These are phyloP conservation scores for Thamnaconus septentrionalis DNA, from an alignment of 2,113 vertebrate genomes.

Conservation along the genomic window DNA sequence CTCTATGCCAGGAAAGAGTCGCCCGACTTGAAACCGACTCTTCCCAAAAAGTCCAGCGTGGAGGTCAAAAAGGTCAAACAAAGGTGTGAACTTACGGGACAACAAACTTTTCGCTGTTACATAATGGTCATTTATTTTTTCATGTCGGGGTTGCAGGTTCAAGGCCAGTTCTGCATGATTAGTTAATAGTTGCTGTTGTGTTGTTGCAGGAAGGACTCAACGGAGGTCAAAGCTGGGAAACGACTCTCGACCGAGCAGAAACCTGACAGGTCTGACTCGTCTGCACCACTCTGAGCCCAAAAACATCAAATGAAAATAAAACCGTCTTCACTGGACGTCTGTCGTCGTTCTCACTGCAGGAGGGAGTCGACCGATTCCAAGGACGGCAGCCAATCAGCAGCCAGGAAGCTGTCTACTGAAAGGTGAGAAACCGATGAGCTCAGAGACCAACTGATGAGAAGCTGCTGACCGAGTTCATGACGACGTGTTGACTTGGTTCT, in stretches of 20 bases:
- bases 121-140: too few relatives aligned
- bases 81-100: slow-evolving; percentile 58
- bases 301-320: not conserved
- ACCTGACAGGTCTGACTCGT: too few relatives aligned
- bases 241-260: too few relatives aligned
- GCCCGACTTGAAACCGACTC: slow-evolving; percentile 56
- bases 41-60: slow-evolving; percentile 54
- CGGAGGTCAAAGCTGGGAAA: too few relatives aligned
- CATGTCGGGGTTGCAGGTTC: too few relatives aligned
- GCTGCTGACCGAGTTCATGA: not conserved
- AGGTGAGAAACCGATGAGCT: slow-evolving; percentile 71
- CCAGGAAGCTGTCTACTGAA: slow-evolving; percentile 80
- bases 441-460: not conserved
- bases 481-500: slow-evolving; percentile 15
- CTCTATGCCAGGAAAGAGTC: slow-evolving; percentile 70
- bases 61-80: slow-evolving; percentile 74
- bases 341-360: slow-evolving; percentile 42
- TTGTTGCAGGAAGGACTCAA: not conserved
- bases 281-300: too few relatives aligned
- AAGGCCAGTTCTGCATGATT: too few relatives aligned
- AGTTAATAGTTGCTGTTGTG: too few relatives aligned
- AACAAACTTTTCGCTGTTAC: too few relatives aligned
- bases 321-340: too few relatives aligned
- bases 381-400: slow-evolving; percentile 73
- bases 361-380: slow-evolving; percentile 76